Conservation (phyloP, 2,113 vertebrate species). For the Struthidea cinerea region DNA sequence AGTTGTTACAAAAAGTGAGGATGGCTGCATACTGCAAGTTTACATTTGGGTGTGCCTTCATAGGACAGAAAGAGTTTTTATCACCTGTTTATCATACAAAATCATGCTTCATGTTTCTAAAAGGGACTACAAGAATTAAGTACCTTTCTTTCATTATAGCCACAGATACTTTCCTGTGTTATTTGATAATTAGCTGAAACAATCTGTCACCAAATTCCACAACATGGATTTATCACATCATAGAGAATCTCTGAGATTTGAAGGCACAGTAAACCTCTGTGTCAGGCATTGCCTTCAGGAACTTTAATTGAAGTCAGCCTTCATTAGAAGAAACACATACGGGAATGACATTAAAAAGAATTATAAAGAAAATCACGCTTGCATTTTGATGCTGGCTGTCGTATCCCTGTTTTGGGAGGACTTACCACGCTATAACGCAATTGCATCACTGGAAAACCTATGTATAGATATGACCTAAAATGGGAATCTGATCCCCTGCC, state of each 20-base stretch:
- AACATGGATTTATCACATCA: neutral
- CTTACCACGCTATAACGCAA: neutral
- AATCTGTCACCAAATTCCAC: neutral
- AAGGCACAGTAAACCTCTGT: neutral
- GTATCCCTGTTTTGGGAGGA: neutral
- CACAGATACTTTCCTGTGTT: neutral
- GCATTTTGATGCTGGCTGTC: neutral
- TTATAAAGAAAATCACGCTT: neutral
- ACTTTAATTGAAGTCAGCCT: neutral
- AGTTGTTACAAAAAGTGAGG: neutral
- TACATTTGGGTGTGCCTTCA: neutral
- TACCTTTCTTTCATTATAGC: neutral
- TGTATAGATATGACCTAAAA: neutral
- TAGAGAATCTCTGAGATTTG: neutral
- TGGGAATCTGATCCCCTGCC: neutral
- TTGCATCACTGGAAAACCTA: neutral
- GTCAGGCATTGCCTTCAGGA: neutral
- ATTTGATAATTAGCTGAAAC: constrained; percentile 40
- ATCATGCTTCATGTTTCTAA: neutral
- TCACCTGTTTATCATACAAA: neutral
- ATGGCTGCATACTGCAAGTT: neutral
- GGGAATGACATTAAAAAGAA: neutral
- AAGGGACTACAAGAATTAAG: neutral
- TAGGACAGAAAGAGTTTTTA: neutral
- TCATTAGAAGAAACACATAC: neutral